phyloP scores from a whole-genome alignment of 2,888 invertebrate genomes.

The Cenopis cana region DNA sequence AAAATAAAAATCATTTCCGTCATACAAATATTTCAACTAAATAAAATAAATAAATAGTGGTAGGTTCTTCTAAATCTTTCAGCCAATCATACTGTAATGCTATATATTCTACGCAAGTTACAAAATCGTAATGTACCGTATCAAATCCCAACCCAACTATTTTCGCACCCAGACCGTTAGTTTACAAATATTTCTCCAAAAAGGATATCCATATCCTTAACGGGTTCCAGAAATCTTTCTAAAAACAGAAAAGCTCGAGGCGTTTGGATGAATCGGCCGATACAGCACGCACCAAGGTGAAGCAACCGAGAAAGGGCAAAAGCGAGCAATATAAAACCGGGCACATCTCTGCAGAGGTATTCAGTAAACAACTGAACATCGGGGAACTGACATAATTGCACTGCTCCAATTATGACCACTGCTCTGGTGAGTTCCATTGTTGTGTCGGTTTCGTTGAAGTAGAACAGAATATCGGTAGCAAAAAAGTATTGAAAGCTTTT shows the following conservation, averaged over 20 bases:
- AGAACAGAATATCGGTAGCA: not conserved
- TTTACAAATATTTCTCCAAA: slow-evolving; percentile 17
- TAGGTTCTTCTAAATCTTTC: not conserved
- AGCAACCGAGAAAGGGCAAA: slow-evolving; percentile 83
- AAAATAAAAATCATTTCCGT: too few relatives aligned
- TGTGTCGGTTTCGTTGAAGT: slow-evolving; percentile 10
- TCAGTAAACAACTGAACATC: slow-evolving; percentile 73
- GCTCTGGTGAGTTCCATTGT: slow-evolving; percentile 67
- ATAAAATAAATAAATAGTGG: not conserved
- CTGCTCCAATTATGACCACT: slow-evolving; percentile 60
- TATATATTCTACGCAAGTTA: not conserved
- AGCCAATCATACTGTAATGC: not conserved
- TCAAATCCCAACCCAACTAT: slow-evolving; percentile 4
- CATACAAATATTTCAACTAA: not conserved
- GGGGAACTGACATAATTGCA: slow-evolving; percentile 57
- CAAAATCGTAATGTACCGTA: not conserved
- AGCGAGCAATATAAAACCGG: slow-evolving; percentile 81
- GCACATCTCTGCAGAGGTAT: slow-evolving; percentile 78
- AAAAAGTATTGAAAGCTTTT: slow-evolving; percentile 2
- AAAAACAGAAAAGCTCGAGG: slow-evolving; percentile 30
- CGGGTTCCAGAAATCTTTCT: slow-evolving; percentile 20
- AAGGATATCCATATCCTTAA: slow-evolving; percentile 31
- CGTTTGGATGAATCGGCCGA: slow-evolving; percentile 65
- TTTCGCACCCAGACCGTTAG: slow-evolving; percentile 1
- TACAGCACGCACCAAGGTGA: slow-evolving; percentile 81